Percentiles rank a stretch among this genome's conserved stretches.
Conservation (phyloP, 2,888 invertebrate genomes). For the Chamaedrilus cognettii region DNA sequence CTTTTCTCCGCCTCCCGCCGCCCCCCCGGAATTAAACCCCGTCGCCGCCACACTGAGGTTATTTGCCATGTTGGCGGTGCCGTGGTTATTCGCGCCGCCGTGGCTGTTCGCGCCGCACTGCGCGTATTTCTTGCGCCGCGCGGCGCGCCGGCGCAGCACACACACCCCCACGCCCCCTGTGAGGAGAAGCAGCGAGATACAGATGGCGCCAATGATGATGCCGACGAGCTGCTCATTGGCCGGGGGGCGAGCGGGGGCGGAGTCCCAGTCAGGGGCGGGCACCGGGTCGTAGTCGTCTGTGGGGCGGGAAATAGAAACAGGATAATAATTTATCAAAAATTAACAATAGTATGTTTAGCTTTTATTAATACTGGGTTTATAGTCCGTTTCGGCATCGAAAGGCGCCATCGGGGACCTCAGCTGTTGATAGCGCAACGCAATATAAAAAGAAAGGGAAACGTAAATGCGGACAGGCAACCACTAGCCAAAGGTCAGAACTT, state of each 20-base stretch:
- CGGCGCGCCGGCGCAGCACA: slow-evolving; percentile 39
- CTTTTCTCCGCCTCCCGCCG: neutral
- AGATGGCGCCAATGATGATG: slow-evolving; percentile 66
- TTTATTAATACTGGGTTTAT: too few relatives aligned
- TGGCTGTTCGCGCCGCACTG: slow-evolving; percentile 15
- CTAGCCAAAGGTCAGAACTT: too few relatives aligned
- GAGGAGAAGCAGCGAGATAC: slow-evolving; percentile 69
- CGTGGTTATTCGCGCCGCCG: neutral
- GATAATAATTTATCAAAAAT: too few relatives aligned
- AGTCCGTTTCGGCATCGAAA: too few relatives aligned
- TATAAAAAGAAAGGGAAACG: too few relatives aligned
- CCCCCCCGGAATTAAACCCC: neutral
- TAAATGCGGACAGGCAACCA: too few relatives aligned
- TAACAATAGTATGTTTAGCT: too few relatives aligned
- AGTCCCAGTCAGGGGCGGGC: neutral
- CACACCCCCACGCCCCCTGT: slow-evolving; percentile 72
- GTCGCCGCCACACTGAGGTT: slow-evolving; percentile 1
- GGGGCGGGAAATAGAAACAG: too few relatives aligned
- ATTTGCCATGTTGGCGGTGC: slow-evolving; percentile 8
- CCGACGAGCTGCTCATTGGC: slow-evolving; percentile 35
- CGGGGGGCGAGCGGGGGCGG: slow-evolving; percentile 1
- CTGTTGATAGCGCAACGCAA: too few relatives aligned
- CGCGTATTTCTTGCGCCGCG: slow-evolving; percentile 10
- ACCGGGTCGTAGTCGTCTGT: slow-evolving; percentile 7
- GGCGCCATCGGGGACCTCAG: too few relatives aligned